A percentile compares a stretch with the other conserved stretches of the same genome.
phyloP scores from a whole-genome alignment of 2,113 vertebrate genomes.

The Anseranas semipalmata region DNA sequence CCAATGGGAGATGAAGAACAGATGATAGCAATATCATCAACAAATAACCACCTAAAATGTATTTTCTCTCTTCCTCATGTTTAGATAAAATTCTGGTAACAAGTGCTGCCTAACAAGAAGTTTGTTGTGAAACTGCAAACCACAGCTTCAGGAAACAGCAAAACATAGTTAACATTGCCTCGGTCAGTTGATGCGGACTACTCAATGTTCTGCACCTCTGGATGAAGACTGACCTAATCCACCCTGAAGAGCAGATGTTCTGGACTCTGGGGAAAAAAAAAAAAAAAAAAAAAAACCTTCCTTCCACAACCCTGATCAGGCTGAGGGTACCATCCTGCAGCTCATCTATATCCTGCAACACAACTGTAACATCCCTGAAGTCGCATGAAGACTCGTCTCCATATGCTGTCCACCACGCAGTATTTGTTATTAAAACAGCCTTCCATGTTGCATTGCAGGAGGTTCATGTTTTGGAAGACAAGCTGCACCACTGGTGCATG shows the following conservation, averaged over 20 bases:
- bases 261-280: no score
- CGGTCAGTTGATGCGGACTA: background rate
- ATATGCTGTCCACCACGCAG: no score
- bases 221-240: background rate
- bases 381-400: background rate
- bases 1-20: background rate
- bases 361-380: background rate
- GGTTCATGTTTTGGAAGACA: background rate
- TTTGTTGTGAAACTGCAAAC: background rate
- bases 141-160: background rate
- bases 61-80: background rate
- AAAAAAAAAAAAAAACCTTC: background rate
- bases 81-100: background rate
- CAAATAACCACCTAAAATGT: background rate
- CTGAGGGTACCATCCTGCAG: background rate
- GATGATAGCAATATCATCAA: background rate
- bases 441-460: background rate
- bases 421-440: background rate
- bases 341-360: background rate
- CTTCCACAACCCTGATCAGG: rapidly evolving
- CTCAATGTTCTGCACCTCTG: background rate
- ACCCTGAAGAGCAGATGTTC: background rate
- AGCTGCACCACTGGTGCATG: background rate
- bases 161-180: background rate
- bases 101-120: background rate